Evolutionary conservation across 1,140 invertebrate species (phyloP).

Genomic region (Solen grandis): DNA sequence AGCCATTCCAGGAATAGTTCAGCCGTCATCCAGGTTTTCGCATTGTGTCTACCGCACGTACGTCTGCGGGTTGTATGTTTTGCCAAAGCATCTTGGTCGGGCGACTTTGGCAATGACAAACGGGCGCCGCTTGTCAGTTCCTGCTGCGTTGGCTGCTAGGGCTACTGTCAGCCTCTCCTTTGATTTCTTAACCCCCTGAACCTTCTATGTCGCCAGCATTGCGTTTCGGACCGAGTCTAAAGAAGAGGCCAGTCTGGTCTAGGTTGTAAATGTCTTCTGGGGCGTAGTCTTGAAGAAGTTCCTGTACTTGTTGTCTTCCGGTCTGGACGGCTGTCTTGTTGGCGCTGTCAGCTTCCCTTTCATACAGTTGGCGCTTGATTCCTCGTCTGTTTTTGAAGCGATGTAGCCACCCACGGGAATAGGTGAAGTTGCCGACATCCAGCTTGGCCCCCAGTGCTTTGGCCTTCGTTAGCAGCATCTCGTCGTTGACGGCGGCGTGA

Average conservation of each 20-base stretch:
- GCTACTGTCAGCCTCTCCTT: conserved; percentile 56
- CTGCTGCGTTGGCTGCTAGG: conserved; percentile 49
- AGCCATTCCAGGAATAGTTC: conserved; percentile 63
- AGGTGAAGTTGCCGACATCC: conserved; percentile 2
- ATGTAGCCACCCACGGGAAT: conserved; percentile 20
- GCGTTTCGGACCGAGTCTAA: conserved; percentile 3
- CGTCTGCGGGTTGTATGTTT: conserved; percentile 16
- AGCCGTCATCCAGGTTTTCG: conserved; percentile 67
- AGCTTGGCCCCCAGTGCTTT: conserved; percentile 18
- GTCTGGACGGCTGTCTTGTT: conserved; percentile 17
- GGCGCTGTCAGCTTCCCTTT: conserved; percentile 45
- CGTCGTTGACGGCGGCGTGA: background rate
- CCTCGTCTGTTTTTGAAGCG: conserved; percentile 37
- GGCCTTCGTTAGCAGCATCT: conserved; percentile 31
- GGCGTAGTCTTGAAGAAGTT: conserved; percentile 16
- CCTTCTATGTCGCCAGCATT: background rate
- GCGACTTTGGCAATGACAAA: conserved; percentile 61
- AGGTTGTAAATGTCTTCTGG: conserved; percentile 66
- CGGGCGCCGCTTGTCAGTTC: conserved; percentile 58
- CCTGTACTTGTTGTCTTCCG: conserved; percentile 17
- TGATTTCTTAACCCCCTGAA: background rate
- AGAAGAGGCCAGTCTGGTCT: conserved; percentile 19
- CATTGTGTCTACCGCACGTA: conserved; percentile 51
- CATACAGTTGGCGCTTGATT: conserved; percentile 12
- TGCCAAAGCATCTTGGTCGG: conserved; percentile 64